Conservation (phyloP, 2,888 invertebrate species). For the Megalurothrips usitatus region DNA sequence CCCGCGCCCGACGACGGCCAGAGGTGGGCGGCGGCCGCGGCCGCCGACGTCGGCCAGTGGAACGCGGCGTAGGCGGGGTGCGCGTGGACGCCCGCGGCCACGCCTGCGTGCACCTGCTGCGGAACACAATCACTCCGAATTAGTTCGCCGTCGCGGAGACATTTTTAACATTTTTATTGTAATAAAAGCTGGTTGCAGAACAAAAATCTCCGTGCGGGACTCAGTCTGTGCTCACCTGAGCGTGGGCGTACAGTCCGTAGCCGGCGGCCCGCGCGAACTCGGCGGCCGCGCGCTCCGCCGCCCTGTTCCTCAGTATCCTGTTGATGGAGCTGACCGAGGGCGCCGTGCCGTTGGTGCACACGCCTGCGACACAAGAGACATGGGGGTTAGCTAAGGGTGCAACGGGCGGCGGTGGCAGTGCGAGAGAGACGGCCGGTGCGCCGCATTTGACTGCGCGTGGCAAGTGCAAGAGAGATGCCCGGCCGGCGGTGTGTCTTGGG, state of each 20-base stretch:
- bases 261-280: conserved; percentile 91
- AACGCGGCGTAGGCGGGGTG: conserved; percentile 56
- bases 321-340: conserved; percentile 97
- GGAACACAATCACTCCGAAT: too few species aligned
- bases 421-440: too few species aligned
- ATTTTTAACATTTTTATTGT: too few species aligned
- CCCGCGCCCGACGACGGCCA: conserved; percentile 35
- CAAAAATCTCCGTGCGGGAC: too few species aligned
- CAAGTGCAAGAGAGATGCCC: too few species aligned
- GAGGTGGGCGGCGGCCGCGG: conserved; percentile 36
- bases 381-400: not conserved
- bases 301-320: conserved; percentile 89
- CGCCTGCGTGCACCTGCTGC: conserved; percentile 81
- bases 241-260: conserved; percentile 64
- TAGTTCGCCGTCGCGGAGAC: too few species aligned
- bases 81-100: conserved; percentile 83
- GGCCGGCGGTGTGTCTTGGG: too few species aligned
- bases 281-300: conserved; percentile 92
- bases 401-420: too few species aligned
- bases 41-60: conserved; percentile 38
- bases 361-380: conserved; percentile 58
- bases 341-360: conserved; percentile 91
- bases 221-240: too few species aligned
- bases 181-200: too few species aligned
- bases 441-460: too few species aligned